These are phyloP conservation scores for Ephestia elutella DNA, from an alignment of 1,140 invertebrate genomes.

Conservation along the genomic window DNA sequence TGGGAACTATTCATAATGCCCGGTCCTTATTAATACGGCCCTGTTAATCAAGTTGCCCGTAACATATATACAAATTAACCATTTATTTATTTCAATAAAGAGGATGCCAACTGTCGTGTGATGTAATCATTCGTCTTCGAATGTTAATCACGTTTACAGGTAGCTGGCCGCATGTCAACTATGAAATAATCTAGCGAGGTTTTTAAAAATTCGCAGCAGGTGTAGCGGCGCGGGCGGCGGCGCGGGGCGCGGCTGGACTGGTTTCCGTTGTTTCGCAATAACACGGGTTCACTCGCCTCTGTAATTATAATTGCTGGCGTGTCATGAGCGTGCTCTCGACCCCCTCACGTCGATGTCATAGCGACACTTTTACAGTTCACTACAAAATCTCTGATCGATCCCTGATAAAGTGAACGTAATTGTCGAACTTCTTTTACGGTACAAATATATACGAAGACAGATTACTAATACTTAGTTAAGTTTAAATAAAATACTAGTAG, in stretches of 20 bases:
- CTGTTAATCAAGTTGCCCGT: no score
- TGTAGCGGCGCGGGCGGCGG: slow-evolving; percentile 26
- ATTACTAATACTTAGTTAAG: not conserved
- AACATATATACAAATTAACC: no score
- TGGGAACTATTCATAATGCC: no score
- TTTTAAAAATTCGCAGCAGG: slow-evolving; percentile 72
- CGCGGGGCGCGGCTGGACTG: slow-evolving; percentile 42
- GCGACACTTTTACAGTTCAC: slow-evolving; percentile 7
- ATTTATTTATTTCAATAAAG: no score
- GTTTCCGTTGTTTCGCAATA: slow-evolving; percentile 74
- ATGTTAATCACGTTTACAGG: slow-evolving; percentile 53
- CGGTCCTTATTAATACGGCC: no score
- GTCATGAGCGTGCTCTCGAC: slow-evolving; percentile 53
- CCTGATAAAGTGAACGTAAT: not conserved
- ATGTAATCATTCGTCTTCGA: slow-evolving; percentile 44
- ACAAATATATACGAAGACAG: not conserved
- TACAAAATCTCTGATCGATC: not conserved
- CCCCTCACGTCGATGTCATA: slow-evolving; percentile 39
- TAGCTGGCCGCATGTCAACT: slow-evolving; percentile 59
- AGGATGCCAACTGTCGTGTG: slow-evolving; percentile 21
- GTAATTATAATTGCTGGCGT: slow-evolving; percentile 65
- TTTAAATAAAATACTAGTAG: no score
- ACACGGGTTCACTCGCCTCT: slow-evolving; percentile 68
- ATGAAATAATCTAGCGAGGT: slow-evolving; percentile 66
- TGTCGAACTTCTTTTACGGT: not conserved